Conservation (phyloP, 2,113 vertebrate genomes). For the Petromus typicus region DNA sequence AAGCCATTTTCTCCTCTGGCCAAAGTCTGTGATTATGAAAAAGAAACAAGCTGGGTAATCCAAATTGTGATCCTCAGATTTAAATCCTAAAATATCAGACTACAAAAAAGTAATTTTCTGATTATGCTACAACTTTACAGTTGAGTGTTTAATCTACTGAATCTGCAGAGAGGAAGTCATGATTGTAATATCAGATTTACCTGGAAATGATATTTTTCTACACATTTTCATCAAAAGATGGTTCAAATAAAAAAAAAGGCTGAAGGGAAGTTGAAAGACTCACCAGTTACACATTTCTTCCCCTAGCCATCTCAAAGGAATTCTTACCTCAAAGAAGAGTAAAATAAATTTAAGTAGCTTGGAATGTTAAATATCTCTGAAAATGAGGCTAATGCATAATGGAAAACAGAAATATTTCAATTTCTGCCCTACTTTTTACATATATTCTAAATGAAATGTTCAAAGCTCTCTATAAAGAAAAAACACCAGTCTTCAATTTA, state of each 20-base stretch:
- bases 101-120: conserved; percentile 17
- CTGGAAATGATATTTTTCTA: not conserved
- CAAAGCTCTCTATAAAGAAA: conserved; percentile 53
- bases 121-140: not conserved
- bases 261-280: not conserved
- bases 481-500: conserved; percentile 25
- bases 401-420: conserved; percentile 70
- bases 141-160: not conserved
- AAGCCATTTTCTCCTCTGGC: conserved; percentile 10
- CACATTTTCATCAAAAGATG: not conserved
- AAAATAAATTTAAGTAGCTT: conserved; percentile 68
- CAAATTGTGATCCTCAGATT: not conserved
- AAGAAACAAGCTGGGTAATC: not conserved
- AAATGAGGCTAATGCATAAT: conserved; percentile 75
- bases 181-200: not conserved
- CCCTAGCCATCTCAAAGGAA: conserved; percentile 65
- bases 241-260: conserved; percentile 35
- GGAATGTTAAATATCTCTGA: conserved; percentile 71
- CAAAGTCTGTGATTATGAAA: not conserved
- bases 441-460: conserved; percentile 73
- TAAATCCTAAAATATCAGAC: conserved; percentile 1
- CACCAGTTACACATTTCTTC: conserved; percentile 46
- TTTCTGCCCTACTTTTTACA: conserved; percentile 68
- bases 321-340: conserved; percentile 56
- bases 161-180: not conserved